Evolutionary conservation across 2,797 vertebrate genomes (phyloP), one percentile per base, ranked within the genome.

Genomic region (Mastacembelus armatus): DNA sequence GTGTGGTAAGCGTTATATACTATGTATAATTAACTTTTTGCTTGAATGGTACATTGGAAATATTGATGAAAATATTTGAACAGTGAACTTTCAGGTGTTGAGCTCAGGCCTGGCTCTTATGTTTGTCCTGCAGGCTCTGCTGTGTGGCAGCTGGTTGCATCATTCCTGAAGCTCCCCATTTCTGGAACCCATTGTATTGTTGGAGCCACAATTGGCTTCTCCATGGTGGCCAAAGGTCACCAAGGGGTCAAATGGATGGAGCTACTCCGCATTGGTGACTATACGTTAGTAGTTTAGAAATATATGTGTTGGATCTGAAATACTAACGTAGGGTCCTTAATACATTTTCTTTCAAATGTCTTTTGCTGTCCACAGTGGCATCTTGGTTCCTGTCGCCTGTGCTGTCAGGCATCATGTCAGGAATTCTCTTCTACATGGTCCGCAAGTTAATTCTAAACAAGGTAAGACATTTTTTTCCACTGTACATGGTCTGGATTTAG

Each of bases 161-260:
- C 97, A 0, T 99, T 98, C 89, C 89, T 99, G 88, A 97, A 95
- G 92, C 95, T 99, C 10, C 97, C 97, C 66, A 98, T 99, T 76
- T 99, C 97, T 83, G 97, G 97, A 68, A 99, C 97, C 18, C 97
- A 99, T 87, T 99, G 97, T 72, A 99, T 99, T 22, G 97, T 99
- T 10, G 97, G 97, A 10, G 97, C 97, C 0, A 99, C 97, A 71
- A 97, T 99, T n/a, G 97, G 97, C 10, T 99, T 95, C 88, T 98
- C 96, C 0, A 90, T 98, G 56, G 96, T 99, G 60, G 96, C 97
- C 39, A 81, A 91, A 81, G 96, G 97, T 51, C 93, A 95, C 50
- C 78, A 95, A 30, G 96, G 96, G 29, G 95, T 99, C 80, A 96
- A 88, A 86, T 99, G 97, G 97, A 93, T 95, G 0, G 96, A 97